Percentiles rank a stretch among this genome's conserved stretches.
phyloP scores from a whole-genome alignment of 2,113 vertebrate genomes.

The Alligator sinensis region DNA sequence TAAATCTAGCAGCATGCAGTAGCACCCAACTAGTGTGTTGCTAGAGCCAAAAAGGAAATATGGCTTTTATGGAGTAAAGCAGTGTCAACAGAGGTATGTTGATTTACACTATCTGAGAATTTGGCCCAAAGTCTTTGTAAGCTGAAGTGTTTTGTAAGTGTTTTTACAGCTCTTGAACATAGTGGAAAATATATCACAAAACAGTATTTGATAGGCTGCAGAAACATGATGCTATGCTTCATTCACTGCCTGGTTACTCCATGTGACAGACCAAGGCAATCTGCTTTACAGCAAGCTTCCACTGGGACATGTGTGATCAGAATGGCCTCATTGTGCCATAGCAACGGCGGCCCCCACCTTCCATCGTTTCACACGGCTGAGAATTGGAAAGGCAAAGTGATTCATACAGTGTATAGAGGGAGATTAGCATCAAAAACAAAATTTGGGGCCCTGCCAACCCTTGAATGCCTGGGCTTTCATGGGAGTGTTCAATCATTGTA shows the following conservation, averaged over 20 bases:
- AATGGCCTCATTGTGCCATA: conserved; percentile 33
- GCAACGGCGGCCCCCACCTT: conserved; percentile 41
- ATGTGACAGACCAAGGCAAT: conserved; percentile 22
- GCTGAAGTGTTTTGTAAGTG: neutral
- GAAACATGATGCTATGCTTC: conserved; percentile 19
- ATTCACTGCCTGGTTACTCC: neutral
- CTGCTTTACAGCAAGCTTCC: conserved; percentile 34
- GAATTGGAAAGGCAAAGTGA: conserved; percentile 8
- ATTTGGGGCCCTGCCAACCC: conserved; percentile 30
- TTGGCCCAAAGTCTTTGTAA: neutral
- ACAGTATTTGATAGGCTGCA: conserved; percentile 20
- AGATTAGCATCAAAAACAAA: neutral
- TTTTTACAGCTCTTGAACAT: neutral
- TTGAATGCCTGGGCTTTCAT: conserved; percentile 18
- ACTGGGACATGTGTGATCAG: conserved; percentile 23
- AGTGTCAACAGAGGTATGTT: neutral
- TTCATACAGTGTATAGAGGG: neutral
- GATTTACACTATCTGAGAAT: neutral
- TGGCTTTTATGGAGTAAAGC: neutral
- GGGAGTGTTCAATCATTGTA: neutral
- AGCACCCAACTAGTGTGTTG: no score
- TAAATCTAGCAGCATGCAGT: neutral
- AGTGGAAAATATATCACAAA: neutral
- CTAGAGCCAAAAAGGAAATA: neutral
- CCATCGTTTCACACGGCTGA: conserved; percentile 30